phyloP scores from a whole-genome alignment of 2,113 vertebrate genomes.

The Protomyctophum bolini region DNA sequence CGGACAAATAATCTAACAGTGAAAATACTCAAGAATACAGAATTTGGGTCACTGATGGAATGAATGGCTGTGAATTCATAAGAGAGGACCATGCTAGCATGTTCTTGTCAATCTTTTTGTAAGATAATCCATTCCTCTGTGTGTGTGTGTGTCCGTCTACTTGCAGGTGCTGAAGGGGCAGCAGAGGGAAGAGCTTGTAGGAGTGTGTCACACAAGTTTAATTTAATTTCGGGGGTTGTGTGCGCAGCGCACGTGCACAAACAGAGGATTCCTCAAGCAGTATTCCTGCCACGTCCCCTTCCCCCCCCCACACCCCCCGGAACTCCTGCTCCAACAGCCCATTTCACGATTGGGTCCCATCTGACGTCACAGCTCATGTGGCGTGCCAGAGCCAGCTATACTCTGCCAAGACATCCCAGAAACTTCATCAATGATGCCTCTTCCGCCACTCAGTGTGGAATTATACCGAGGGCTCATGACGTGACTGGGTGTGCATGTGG shows the following conservation, averaged over 20 bases:
- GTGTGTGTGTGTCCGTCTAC: background rate
- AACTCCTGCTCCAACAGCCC: slow-evolving; percentile 26
- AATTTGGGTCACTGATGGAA: too few relatives aligned
- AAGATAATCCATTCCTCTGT: background rate
- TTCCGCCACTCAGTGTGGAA: background rate
- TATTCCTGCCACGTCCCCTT: background rate
- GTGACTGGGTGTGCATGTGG: too few relatives aligned
- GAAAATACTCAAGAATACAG: too few relatives aligned
- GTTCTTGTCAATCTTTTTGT: too few relatives aligned
- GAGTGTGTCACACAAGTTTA: slow-evolving; percentile 27
- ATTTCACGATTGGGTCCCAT: slow-evolving; percentile 23
- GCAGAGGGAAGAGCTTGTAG: slow-evolving; percentile 29
- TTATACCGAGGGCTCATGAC: background rate
- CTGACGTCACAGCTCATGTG: slow-evolving; percentile 40
- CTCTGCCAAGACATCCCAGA: slow-evolving; percentile 7
- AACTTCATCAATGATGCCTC: slow-evolving; percentile 6
- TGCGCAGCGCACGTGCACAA: background rate
- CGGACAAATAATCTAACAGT: too few relatives aligned
- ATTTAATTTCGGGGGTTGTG: slow-evolving; percentile 35
- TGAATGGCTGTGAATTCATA: too few relatives aligned
- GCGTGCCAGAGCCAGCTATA: background rate
- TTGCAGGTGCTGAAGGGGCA: slow-evolving; percentile 33
- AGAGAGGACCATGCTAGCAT: too few relatives aligned
- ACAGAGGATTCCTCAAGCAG: slow-evolving; percentile 7
- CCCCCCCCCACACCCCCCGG: slow-evolving; percentile 9